Conservation (phyloP, 1,140 invertebrate genomes). For the Phocides pigmalion region DNA sequence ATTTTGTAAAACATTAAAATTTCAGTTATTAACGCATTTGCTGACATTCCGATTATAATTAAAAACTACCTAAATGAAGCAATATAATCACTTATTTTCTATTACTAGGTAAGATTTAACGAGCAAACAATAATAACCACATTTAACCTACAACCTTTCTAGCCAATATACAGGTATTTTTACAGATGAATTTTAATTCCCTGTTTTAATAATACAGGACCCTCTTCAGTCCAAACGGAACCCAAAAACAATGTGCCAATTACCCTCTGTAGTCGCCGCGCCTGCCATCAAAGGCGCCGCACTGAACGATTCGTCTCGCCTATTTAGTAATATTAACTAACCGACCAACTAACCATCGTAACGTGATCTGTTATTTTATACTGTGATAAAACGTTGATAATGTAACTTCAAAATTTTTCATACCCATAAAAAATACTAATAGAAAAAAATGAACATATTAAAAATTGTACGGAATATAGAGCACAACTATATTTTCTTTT, state of each 20-base stretch:
- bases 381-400: slow-evolving; percentile 1
- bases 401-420: not conserved
- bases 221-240: slow-evolving; percentile 28
- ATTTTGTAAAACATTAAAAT: no score
- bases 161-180: no score
- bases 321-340: slow-evolving; percentile 59
- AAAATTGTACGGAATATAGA: no score
- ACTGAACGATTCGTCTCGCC: slow-evolving; percentile 74
- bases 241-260: slow-evolving; percentile 50
- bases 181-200: not conserved
- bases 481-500: no score
- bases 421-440: not conserved
- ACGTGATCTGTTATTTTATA: slow-evolving; percentile 35
- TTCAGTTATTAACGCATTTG: no score
- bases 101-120: no score
- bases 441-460: no score
- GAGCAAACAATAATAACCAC: no score
- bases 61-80: no score
- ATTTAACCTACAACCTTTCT: no score
- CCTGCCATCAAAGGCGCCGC: slow-evolving; percentile 63
- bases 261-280: slow-evolving; percentile 55
- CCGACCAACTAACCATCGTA: slow-evolving; percentile 39
- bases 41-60: no score
- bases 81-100: no score
- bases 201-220: slow-evolving; percentile 39